phyloP scores from a whole-genome alignment of 2,797 vertebrate species.

The Silurus lanzhouensis region DNA sequence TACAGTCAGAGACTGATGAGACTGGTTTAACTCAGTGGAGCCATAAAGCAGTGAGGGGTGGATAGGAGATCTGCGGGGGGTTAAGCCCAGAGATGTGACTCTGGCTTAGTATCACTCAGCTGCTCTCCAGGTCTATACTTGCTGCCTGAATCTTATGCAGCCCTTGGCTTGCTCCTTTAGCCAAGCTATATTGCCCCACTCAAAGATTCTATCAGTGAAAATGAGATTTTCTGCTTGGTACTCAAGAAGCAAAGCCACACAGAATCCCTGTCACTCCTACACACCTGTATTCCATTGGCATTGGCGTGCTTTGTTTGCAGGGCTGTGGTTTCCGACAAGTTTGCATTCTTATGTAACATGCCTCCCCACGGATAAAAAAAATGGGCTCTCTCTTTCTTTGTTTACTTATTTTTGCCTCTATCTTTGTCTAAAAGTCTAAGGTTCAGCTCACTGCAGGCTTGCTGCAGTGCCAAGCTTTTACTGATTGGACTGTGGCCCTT shows the following conservation, averaged over 20 bases:
- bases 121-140: constrained; percentile 44
- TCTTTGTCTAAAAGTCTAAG: constrained; percentile 45
- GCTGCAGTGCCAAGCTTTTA: constrained; percentile 35
- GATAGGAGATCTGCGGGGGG: constrained; percentile 34
- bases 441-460: constrained; percentile 47
- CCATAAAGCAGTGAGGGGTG: constrained; percentile 27
- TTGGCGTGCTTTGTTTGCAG: constrained; percentile 64
- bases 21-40: constrained; percentile 30
- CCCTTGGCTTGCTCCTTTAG: constrained; percentile 30
- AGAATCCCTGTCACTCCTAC: constrained; percentile 40
- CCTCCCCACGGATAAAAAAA: constrained; percentile 64
- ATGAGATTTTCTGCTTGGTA: constrained; percentile 51
- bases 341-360: constrained; percentile 63
- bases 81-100: constrained; percentile 45
- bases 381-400: constrained; percentile 29
- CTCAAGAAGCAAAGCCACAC: constrained; percentile 45
- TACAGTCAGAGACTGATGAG: constrained; percentile 46
- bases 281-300: constrained; percentile 49
- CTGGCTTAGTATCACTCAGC: constrained; percentile 31
- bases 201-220: constrained; percentile 43
- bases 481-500: constrained; percentile 62
- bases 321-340: constrained; percentile 61
- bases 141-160: constrained; percentile 33
- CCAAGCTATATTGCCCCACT: constrained; percentile 43
- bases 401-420: background rate